phyloP scores from a whole-genome alignment of 2,113 vertebrate genomes.

The Otolemur garnettii region DNA sequence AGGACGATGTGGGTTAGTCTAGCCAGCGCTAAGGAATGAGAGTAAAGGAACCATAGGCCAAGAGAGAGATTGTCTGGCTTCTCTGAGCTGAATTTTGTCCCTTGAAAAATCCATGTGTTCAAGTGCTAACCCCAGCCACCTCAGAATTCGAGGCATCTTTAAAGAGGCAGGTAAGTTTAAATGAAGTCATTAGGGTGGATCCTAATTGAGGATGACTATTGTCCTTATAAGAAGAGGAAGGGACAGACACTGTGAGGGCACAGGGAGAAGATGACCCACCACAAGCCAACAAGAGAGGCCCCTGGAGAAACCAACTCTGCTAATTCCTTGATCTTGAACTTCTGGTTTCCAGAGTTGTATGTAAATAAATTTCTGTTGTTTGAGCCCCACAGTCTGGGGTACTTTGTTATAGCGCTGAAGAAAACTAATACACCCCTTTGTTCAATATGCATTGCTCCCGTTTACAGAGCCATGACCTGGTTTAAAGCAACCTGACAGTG shows the following conservation, averaged over 20 bases:
- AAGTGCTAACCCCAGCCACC: not conserved
- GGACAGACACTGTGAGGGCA: not conserved
- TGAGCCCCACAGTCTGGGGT: rapidly evolving
- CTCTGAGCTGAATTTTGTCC: not conserved
- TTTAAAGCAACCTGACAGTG: rapidly evolving
- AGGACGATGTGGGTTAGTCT: not conserved
- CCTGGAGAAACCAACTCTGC: rapidly evolving
- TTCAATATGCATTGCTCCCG: rapidly evolving
- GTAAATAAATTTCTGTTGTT: rapidly evolving
- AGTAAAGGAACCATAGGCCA: rapidly evolving
- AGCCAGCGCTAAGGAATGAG: not conserved
- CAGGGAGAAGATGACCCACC: rapidly evolving
- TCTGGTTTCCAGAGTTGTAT: not conserved
- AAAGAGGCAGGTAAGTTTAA: no score
- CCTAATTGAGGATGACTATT: no score
- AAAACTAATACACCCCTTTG: rapidly evolving
- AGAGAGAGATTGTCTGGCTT: not conserved
- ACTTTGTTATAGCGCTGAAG: rapidly evolving
- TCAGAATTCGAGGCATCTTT: no score
- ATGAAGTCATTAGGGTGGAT: not conserved
- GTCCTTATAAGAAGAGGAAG: not conserved
- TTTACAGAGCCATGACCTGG: rapidly evolving
- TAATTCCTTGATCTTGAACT: rapidly evolving
- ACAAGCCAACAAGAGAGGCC: not conserved
- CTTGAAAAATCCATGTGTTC: not conserved